Evolutionary conservation across 1,140 invertebrate genomes (phyloP).

Genomic region (Phocides pigmalion): DNA sequence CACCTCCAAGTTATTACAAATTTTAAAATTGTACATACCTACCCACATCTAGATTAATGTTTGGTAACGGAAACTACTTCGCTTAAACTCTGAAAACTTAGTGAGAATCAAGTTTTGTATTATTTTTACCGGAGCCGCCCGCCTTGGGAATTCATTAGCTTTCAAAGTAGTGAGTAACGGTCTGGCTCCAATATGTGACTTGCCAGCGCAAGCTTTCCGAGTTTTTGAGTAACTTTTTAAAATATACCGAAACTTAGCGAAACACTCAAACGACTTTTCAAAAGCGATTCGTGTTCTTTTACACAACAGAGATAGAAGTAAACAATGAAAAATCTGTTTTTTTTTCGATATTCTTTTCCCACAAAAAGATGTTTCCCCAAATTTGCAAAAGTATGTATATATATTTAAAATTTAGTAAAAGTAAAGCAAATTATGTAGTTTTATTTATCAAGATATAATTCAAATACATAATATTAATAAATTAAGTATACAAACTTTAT

Average conservation of each 20-base stretch:
- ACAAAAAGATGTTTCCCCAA: no score
- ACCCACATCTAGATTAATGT: conserved; percentile 76
- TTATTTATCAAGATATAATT: no score
- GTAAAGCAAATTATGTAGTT: no score
- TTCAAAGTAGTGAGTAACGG: conserved; percentile 57
- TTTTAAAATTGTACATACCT: conserved; percentile 51
- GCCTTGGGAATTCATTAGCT: conserved; percentile 75
- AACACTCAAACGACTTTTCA: neutral
- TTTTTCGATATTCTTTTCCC: no score
- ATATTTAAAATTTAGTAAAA: no score
- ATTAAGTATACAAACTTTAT: no score
- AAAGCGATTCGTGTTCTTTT: neutral
- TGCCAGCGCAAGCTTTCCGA: conserved; percentile 35
- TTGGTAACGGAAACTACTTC: conserved; percentile 67
- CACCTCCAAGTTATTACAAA: conserved; percentile 38
- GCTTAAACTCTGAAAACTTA: conserved; percentile 64
- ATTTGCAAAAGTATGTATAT: no score
- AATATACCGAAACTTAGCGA: conserved; percentile 18
- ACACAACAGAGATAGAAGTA: neutral
- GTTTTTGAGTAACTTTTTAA: conserved; percentile 31
- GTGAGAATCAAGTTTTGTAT: conserved; percentile 66
- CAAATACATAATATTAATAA: no score
- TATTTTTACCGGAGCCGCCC: conserved; percentile 73
- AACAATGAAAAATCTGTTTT: no score
- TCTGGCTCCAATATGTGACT: conserved; percentile 54